Evolutionary conservation across 1,140 invertebrate genomes (phyloP).

Genomic region (Sarcophaga peregrina): DNA sequence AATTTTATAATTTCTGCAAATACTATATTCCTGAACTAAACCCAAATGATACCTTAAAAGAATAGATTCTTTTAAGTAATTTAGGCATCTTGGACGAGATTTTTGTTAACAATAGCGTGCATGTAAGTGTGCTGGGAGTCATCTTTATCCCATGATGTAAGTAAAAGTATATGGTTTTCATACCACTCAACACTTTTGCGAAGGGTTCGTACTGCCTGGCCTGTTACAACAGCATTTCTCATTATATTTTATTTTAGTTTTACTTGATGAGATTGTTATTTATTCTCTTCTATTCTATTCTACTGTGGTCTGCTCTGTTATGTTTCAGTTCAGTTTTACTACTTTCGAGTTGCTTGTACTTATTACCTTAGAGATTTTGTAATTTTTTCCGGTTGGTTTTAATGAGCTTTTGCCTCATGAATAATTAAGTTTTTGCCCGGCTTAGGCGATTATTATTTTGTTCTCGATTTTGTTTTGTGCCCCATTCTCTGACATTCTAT

Average conservation of each 20-base stretch:
- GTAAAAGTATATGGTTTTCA: too few species aligned
- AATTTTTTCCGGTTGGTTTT: constrained; percentile 26
- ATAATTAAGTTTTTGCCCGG: constrained; percentile 33
- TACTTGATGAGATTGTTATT: background rate
- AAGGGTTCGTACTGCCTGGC: background rate
- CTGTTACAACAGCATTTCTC: background rate
- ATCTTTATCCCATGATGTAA: too few species aligned
- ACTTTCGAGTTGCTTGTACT: background rate
- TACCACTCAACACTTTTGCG: too few species aligned
- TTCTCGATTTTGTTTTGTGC: background rate
- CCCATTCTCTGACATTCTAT: background rate
- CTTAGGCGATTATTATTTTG: constrained; percentile 11
- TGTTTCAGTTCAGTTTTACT: background rate
- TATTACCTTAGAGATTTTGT: constrained; percentile 34
- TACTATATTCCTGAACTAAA: too few species aligned
- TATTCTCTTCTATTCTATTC: background rate
- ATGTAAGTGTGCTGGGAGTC: too few species aligned
- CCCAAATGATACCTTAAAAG: too few species aligned
- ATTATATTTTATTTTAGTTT: constrained; percentile 28
- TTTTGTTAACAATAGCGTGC: too few species aligned
- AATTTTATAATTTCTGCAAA: too few species aligned
- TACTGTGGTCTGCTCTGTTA: background rate
- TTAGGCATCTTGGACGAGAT: too few species aligned
- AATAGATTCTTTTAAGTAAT: too few species aligned
- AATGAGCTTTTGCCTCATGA: constrained; percentile 40